Percentiles rank a stretch among this genome's conserved stretches.
phyloP scores from a whole-genome alignment of 2,888 invertebrate genomes.

The Conus canariensis region DNA sequence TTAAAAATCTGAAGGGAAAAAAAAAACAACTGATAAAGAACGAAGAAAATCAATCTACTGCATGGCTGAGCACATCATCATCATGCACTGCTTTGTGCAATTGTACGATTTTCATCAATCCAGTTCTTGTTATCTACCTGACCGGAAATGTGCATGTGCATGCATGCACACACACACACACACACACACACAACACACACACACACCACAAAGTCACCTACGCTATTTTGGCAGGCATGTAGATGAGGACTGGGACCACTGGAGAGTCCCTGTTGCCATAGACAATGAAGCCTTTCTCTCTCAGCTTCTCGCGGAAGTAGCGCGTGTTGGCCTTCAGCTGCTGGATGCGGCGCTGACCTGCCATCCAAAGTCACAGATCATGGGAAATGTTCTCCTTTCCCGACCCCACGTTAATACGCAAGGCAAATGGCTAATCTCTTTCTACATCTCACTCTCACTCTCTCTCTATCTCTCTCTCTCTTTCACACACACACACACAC shows the following conservation, averaged over 20 bases:
- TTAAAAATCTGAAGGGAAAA: too few species aligned
- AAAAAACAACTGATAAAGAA: too few species aligned
- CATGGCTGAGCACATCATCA: too few species aligned
- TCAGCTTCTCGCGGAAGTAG: conserved; percentile 89
- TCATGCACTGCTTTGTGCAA: too few species aligned
- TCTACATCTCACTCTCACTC: background rate
- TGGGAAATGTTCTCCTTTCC: background rate
- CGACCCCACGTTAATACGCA: background rate
- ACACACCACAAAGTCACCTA: conserved; percentile 74
- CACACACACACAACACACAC: background rate
- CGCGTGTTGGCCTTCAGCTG: conserved; percentile 89
- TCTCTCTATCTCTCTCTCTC: background rate
- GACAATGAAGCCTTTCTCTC: conserved; percentile 93
- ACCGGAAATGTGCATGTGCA: too few species aligned
- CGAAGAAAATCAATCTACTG: too few species aligned
- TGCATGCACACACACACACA: background rate
- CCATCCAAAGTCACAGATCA: background rate
- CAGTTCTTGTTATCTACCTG: too few species aligned
- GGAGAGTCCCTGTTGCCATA: conserved; percentile 97
- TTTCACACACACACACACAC: too few species aligned
- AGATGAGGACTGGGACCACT: conserved; percentile 97
- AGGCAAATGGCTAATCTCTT: background rate
- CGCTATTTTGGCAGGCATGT: conserved; percentile 96
- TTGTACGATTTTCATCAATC: too few species aligned
- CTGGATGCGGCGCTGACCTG: conserved; percentile 82